Percentiles rank a stretch among this genome's conserved stretches.
phyloP scores from a whole-genome alignment of 2,797 vertebrate species.

The Paguma larvata region DNA sequence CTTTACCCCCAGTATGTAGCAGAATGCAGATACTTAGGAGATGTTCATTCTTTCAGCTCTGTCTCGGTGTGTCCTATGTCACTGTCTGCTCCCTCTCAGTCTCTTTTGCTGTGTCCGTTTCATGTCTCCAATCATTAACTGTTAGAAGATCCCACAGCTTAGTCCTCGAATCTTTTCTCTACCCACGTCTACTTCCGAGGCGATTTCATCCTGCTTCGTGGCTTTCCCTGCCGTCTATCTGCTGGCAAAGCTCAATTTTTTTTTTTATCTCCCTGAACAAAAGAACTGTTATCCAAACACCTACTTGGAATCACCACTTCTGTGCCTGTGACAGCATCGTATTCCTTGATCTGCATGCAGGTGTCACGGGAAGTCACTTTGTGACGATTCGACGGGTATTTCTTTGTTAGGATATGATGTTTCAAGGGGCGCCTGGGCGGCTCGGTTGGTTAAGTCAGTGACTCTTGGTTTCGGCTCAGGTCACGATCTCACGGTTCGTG shows the following conservation, averaged over 20 bases:
- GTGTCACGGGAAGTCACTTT: background rate
- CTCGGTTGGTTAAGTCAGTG: background rate
- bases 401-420: background rate
- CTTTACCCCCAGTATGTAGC: background rate
- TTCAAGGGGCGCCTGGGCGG: background rate
- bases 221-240: slow-evolving; percentile 19
- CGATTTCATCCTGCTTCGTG: background rate
- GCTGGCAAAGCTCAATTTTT: background rate
- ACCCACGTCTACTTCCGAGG: background rate
- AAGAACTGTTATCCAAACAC: slow-evolving; percentile 1
- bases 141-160: background rate
- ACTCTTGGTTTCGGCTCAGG: background rate
- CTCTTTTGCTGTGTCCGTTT: slow-evolving; percentile 21
- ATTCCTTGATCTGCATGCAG: background rate
- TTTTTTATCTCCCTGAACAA: background rate
- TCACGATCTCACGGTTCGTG: background rate
- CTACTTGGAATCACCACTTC: slow-evolving; percentile 29
- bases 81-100: background rate
- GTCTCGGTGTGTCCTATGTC: background rate
- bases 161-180: background rate
- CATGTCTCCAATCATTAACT: background rate
- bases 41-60: background rate
- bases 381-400: background rate
- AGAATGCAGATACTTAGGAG: background rate
- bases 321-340: background rate